Conservation (phyloP, 2,113 vertebrate species). For the Nothobranchius furzeri region DNA sequence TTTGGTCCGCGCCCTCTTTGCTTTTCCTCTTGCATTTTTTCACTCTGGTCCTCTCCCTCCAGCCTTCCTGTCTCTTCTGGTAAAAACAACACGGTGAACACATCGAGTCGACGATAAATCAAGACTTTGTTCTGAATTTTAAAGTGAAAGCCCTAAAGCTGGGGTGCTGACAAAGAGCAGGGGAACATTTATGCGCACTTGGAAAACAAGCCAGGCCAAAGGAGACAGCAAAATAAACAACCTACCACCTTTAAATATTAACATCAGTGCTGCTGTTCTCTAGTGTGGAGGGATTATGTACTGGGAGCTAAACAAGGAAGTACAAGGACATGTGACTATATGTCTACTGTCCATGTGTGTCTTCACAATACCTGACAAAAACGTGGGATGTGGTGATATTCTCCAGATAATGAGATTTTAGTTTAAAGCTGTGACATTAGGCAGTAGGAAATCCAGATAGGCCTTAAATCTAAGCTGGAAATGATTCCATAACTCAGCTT, state of each 20-base stretch:
- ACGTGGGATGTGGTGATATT: no score
- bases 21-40: conserved; percentile 49
- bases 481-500: no score
- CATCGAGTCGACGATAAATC: neutral
- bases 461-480: no score
- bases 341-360: no score
- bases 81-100: conserved; percentile 16
- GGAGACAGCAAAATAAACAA: neutral
- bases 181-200: neutral
- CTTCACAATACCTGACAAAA: no score
- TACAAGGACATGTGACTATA: no score
- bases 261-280: neutral
- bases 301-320: no score
- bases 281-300: no score
- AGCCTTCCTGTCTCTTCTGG: conserved; percentile 67
- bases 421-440: no score
- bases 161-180: neutral
- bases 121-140: neutral
- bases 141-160: neutral
- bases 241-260: neutral
- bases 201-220: neutral
- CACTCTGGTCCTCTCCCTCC: conserved; percentile 50
- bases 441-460: no score
- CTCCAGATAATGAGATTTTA: no score
- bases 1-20: conserved; percentile 60